Evolutionary conservation across 2,888 invertebrate genomes (phyloP).

Genomic region (Tanytarsus gracilentus): DNA sequence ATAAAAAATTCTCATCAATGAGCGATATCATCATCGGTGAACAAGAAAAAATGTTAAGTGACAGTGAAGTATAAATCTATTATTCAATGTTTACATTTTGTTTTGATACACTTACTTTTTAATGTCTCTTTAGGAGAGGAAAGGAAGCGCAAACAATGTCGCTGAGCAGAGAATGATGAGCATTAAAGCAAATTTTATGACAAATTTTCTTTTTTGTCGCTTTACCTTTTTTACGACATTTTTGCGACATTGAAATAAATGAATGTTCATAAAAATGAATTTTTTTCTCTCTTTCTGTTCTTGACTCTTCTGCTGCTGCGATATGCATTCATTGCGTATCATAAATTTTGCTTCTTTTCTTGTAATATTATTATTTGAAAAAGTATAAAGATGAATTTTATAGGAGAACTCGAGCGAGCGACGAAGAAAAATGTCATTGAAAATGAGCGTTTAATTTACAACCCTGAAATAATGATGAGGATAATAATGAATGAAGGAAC

Average conservation of each 20-base stretch:
- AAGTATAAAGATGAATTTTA: no score
- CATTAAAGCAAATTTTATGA: background rate
- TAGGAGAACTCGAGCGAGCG: no score
- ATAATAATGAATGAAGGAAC: background rate
- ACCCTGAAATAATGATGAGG: background rate
- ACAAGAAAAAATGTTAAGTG: no score
- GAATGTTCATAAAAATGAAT: background rate
- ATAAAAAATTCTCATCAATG: no score
- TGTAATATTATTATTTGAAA: no score
- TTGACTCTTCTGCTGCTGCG: background rate
- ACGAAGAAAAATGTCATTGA: conserved; percentile 6
- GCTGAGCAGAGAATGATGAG: background rate
- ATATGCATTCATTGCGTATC: background rate
- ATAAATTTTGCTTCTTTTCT: conserved; percentile 2
- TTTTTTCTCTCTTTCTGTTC: background rate
- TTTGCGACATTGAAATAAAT: conserved; percentile 1
- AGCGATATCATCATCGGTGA: no score
- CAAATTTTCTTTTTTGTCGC: background rate
- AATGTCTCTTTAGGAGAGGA: no score
- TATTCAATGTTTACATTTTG: no score
- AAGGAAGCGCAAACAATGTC: no score
- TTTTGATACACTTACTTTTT: no score
- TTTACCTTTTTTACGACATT: no score
- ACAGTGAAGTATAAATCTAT: no score
- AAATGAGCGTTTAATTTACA: conserved; percentile 8